phyloP scores from a whole-genome alignment of 2,888 invertebrate genomes.

The Pyrrhia umbra region DNA sequence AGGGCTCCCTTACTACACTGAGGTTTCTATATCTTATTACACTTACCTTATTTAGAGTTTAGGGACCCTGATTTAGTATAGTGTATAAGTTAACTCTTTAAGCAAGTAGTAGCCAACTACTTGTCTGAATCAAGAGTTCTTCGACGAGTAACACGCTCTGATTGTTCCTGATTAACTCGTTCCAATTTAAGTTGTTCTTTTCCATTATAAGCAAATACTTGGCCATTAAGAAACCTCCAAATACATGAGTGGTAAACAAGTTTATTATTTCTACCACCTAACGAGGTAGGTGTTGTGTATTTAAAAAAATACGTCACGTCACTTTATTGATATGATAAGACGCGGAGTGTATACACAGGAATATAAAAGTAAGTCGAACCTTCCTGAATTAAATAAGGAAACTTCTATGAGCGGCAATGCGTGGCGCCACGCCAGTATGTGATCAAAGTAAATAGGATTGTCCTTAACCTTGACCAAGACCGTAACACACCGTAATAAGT shows the following conservation, averaged over 20 bases:
- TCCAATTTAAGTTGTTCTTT: slow-evolving; percentile 18
- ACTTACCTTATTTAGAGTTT: no score
- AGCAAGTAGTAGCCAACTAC: slow-evolving; percentile 13
- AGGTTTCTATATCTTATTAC: no score
- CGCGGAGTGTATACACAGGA: neutral
- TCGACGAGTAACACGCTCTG: slow-evolving; percentile 46
- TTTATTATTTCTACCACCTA: neutral
- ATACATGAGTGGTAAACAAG: neutral
- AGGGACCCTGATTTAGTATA: no score
- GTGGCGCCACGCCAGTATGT: slow-evolving; percentile 12
- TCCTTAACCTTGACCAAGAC: slow-evolving; percentile 48
- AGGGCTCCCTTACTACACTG: no score
- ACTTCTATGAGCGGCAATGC: slow-evolving; percentile 8
- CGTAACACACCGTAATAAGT: no score
- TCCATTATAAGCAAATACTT: neutral
- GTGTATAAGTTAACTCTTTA: neutral
- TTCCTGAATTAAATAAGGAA: slow-evolving; percentile 25
- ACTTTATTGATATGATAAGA: slow-evolving; percentile 7
- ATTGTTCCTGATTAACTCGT: slow-evolving; percentile 23
- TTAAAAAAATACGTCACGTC: neutral
- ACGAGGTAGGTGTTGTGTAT: no score
- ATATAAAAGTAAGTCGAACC: slow-evolving; percentile 12
- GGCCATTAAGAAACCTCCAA: neutral
- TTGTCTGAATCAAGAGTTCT: slow-evolving; percentile 32
- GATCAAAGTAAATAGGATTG: slow-evolving; percentile 39